Evolutionary conservation across 2,888 invertebrate genomes (phyloP).

Genomic region (Agrotis ipsilon): DNA sequence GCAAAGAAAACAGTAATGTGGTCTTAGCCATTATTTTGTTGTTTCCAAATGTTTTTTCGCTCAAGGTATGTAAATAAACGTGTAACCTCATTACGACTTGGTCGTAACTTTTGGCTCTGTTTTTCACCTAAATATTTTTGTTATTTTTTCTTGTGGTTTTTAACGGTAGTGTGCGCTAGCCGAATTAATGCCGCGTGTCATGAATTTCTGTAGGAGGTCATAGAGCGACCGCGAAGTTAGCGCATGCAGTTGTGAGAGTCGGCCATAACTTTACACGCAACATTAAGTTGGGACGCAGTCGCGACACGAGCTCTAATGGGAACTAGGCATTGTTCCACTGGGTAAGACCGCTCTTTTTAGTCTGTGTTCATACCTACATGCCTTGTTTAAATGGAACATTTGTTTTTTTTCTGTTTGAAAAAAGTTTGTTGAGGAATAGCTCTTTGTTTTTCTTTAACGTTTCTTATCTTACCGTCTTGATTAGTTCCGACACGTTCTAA

Average conservation of each 20-base stretch:
- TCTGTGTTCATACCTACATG: conserved; percentile 29
- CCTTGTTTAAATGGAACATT: conserved; percentile 16
- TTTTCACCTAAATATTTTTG: conserved; percentile 56
- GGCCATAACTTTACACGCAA: conserved; percentile 88
- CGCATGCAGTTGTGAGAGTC: conserved; percentile 83
- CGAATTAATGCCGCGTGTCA: conserved; percentile 81
- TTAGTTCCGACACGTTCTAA: neutral
- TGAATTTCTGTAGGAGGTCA: conserved; percentile 80
- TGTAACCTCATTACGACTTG: conserved; percentile 60
- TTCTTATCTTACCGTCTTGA: neutral
- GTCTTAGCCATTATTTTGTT: conserved; percentile 76
- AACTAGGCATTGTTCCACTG: conserved; percentile 58
- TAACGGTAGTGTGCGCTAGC: conserved; percentile 37
- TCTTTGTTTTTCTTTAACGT: neutral
- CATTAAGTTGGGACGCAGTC: conserved; percentile 86
- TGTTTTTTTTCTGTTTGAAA: conserved; percentile 9
- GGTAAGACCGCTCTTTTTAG: conserved; percentile 52
- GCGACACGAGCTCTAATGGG: conserved; percentile 76
- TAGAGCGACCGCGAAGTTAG: conserved; percentile 80
- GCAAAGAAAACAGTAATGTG: conserved; percentile 78
- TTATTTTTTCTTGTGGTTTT: conserved; percentile 50
- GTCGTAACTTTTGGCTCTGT: conserved; percentile 55
- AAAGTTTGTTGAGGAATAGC: neutral
- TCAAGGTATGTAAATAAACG: conserved; percentile 61
- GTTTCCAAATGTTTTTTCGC: conserved; percentile 68